Evolutionary conservation across 2,797 vertebrate species (phyloP), one percentile per base, ranked within the genome.

Genomic region (Hozukius guyotensis): DNA sequence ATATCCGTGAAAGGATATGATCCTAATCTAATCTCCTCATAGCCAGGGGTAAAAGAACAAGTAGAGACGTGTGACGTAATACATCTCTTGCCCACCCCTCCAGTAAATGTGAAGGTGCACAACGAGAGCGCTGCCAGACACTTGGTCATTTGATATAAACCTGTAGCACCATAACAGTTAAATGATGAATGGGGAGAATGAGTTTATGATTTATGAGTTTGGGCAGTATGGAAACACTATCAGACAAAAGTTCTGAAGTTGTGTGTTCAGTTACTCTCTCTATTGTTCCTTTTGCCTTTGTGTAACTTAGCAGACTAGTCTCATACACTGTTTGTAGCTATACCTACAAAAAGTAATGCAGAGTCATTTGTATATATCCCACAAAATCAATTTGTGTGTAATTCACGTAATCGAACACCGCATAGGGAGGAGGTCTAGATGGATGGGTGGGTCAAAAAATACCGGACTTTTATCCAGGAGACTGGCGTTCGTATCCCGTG

Each of bases 11-110:
- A 61, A 80, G 83, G 80, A 86, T 88, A 82, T 88, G 82, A 91
- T 81, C 72, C 73, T 85, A 68, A 88, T 87, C 83, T 92, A 79
- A 89, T 92, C 86, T 92, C 86, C 89, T 91, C 75, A 86, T 89
- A 88, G 79, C 90, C 80, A 59, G 75, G 14, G 79, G 85, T 80
- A 77, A 82, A 70, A 88, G 81, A 75, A 59, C 53, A 60, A 81
- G 71, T 22, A 68, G 52, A 78, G 75, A 72, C 77, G 64, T 62
- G 77, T 88, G 82, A 79, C 56, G 52, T 83, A 88, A 81, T 42
- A 81, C 79, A 88, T 82, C 80, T 79, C 67, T 72, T 38, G 52
- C 62, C 55, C 69, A 69, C 24, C 67, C 78, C 68, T 31, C 68
- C 42, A 53, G 62, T 31, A 52, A 68, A 56, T 38, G 25, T 27